These are phyloP conservation scores for Alsophila aescularia DNA, from an alignment of 2,888 invertebrate genomes.

Conservation along the genomic window DNA sequence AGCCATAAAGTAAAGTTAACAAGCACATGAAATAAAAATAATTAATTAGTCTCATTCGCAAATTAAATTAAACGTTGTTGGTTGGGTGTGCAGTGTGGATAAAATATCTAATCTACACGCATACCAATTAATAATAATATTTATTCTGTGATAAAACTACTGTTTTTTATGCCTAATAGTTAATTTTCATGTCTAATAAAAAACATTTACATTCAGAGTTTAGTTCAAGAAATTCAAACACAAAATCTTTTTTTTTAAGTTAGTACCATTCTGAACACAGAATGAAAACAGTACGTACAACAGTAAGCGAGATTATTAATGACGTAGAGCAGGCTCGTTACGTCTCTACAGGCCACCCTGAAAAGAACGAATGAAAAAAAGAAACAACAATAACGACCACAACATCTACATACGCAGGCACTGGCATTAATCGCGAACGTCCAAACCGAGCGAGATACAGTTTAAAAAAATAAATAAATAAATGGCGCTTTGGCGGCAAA, in stretches of 20 bases:
- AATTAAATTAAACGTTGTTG: no score
- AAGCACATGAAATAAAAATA: background rate
- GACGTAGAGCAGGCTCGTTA: conserved; percentile 9
- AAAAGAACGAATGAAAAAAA: conserved; percentile 46
- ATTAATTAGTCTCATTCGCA: no score
- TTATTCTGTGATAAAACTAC: no score
- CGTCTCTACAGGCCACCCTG: conserved; percentile 54
- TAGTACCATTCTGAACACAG: no score
- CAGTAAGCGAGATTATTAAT: background rate
- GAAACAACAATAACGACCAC: conserved; percentile 35
- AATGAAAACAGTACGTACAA: no score
- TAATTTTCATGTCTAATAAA: no score
- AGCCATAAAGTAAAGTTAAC: conserved; percentile 8
- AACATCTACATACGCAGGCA: conserved; percentile 50
- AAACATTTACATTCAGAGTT: background rate
- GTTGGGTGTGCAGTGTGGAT: no score
- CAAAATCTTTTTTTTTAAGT: no score
- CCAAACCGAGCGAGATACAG: conserved; percentile 66
- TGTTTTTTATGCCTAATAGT: no score
- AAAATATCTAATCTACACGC: no score
- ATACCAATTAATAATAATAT: no score
- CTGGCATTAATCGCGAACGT: conserved; percentile 68
- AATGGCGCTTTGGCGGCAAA: conserved; percentile 70
- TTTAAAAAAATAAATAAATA: conserved; percentile 69
- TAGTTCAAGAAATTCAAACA: background rate